phyloP scores from a whole-genome alignment of 2,888 invertebrate species.

The Stenchaetothrips biformis region DNA sequence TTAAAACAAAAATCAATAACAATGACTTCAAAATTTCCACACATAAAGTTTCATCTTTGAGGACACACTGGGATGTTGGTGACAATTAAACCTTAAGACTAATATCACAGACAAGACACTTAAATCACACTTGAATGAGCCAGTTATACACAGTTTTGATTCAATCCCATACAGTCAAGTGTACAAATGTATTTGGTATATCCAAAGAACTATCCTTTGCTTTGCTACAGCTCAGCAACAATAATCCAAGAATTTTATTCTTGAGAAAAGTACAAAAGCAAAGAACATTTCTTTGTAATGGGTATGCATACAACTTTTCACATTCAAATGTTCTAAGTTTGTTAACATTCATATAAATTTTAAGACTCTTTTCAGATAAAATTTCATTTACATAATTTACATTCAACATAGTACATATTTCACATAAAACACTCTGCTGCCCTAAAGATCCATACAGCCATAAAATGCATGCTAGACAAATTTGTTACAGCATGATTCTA shows the following conservation, averaged over 20 bases:
- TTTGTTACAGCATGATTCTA: conserved; percentile 3
- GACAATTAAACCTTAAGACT: conserved; percentile 4
- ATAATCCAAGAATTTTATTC: too few species aligned
- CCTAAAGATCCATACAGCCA: background rate
- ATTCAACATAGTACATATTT: conserved; percentile 1
- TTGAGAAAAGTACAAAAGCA: background rate
- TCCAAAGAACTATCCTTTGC: conserved; percentile 7
- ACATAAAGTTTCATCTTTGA: background rate
- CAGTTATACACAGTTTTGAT: conserved; percentile 7
- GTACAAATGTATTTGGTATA: conserved; percentile 9
- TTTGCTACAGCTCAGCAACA: background rate
- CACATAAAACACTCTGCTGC: background rate
- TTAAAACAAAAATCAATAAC: conserved; percentile 3
- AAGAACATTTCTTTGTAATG: background rate
- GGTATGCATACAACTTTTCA: background rate
- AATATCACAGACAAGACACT: conserved; percentile 19
- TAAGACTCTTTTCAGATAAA: conserved; percentile 3
- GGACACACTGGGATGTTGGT: conserved; percentile 13
- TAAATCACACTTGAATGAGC: background rate
- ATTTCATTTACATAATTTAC: conserved; percentile 22
- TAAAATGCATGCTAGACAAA: background rate
- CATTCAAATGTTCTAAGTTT: conserved; percentile 13
- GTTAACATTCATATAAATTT: conserved; percentile 22
- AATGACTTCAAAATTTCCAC: conserved; percentile 8
- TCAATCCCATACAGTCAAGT: conserved; percentile 8